Percentiles rank a stretch among this genome's conserved stretches.
phyloP scores from a whole-genome alignment of 2,113 vertebrate genomes.

The Orientallactaga bullata region DNA sequence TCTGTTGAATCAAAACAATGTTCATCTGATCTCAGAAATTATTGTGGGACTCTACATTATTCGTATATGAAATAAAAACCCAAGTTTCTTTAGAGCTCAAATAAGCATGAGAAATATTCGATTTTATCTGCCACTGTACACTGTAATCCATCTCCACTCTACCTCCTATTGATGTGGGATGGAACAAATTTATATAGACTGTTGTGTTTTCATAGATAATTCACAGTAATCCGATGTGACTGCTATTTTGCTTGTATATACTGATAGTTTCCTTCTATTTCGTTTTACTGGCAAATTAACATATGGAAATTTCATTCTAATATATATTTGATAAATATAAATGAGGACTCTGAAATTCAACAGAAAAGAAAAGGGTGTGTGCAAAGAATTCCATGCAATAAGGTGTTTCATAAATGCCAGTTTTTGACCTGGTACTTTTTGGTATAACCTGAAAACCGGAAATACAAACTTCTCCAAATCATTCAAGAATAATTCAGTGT shows the following conservation, averaged over 20 bases:
- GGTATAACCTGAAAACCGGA: neutral
- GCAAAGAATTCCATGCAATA: neutral
- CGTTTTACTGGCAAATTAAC: neutral
- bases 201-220: fast-evolving
- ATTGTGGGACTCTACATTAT: neutral
- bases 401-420: neutral
- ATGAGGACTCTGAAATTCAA: neutral
- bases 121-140: neutral
- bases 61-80: neutral
- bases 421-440: slow-evolving; percentile 18
- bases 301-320: neutral
- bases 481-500: neutral
- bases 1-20: neutral
- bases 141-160: neutral
- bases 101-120: neutral
- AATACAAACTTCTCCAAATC: neutral
- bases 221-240: neutral
- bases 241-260: neutral
- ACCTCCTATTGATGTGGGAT: too few relatives aligned
- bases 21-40: neutral
- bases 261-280: neutral
- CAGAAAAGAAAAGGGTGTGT: neutral
- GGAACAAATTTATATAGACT: neutral
- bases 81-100: neutral
- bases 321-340: neutral